These are phyloP conservation scores for Choloepus didactylus DNA, from an alignment of 2,797 vertebrate species.

Conservation along the genomic window DNA sequence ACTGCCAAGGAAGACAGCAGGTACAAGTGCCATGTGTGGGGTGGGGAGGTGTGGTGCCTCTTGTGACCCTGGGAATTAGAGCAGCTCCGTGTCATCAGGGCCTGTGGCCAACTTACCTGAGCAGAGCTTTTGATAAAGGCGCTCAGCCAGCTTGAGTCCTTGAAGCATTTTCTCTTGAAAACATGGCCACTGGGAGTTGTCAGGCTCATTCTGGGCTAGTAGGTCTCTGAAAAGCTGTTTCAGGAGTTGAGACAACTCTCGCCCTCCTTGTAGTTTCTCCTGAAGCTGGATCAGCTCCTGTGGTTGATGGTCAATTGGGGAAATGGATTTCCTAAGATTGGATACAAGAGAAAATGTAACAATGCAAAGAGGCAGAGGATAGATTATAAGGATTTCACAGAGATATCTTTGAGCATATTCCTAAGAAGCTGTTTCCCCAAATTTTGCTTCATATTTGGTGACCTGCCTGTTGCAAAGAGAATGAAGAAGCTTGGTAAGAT, in stretches of 20 bases:
- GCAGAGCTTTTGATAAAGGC: slow-evolving; percentile 88
- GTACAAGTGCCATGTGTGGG: too few relatives aligned
- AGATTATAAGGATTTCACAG: not conserved
- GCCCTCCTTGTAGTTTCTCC: slow-evolving; percentile 91
- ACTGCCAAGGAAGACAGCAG: too few relatives aligned
- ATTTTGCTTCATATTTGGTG: too few relatives aligned
- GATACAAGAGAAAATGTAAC: not conserved
- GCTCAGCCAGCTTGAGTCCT: slow-evolving; percentile 89
- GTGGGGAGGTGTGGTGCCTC: too few relatives aligned
- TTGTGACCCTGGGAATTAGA: too few relatives aligned
- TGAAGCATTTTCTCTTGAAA: slow-evolving; percentile 90
- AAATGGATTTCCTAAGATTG: slow-evolving; percentile 90
- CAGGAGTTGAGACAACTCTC: slow-evolving; percentile 89
- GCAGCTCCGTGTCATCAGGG: too few relatives aligned
- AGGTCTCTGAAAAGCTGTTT: slow-evolving; percentile 94
- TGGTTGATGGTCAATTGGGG: slow-evolving; percentile 93
- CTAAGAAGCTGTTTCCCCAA: too few relatives aligned
- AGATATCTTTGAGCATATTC: not conserved
- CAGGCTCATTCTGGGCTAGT: slow-evolving; percentile 91
- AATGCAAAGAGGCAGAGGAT: not conserved
- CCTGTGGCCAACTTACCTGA: slow-evolving; percentile 40
- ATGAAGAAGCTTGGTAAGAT: too few relatives aligned
- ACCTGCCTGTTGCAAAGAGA: too few relatives aligned
- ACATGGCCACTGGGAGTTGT: slow-evolving; percentile 93
- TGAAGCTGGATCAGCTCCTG: slow-evolving; percentile 93